Evolutionary conservation across 2,113 vertebrate genomes (phyloP).

Genomic region (Caranx melampygus): DNA sequence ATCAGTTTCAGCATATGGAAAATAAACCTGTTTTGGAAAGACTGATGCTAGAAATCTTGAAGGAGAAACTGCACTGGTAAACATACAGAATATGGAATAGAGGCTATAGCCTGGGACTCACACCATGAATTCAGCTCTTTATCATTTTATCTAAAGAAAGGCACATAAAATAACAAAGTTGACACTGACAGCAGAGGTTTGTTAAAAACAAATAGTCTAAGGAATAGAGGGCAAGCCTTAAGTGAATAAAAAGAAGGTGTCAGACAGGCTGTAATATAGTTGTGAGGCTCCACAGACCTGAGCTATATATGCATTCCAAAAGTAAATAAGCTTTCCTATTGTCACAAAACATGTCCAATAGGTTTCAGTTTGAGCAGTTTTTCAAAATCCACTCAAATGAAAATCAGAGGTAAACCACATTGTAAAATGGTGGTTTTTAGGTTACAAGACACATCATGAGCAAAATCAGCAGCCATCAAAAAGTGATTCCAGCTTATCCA

Average conservation of each 20-base stretch:
- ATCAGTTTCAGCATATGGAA: neutral
- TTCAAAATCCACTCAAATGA: too few relatives aligned
- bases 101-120: neutral
- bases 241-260: neutral
- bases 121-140: neutral
- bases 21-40: neutral
- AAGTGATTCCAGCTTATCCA: too few relatives aligned
- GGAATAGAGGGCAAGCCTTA: neutral
- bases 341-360: neutral
- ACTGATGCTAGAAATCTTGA: neutral
- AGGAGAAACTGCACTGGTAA: neutral
- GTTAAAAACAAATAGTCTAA: neutral
- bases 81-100: neutral
- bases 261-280: neutral
- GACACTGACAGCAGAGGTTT: conserved; percentile 7
- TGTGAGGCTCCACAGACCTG: neutral
- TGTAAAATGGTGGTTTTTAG: too few relatives aligned
- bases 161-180: neutral
- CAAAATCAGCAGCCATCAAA: too few relatives aligned
- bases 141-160: neutral
- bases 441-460: too few relatives aligned
- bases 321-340: neutral
- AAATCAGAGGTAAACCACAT: too few relatives aligned
- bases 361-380: neutral
- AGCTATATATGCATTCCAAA: neutral